Conservation (phyloP, 2,797 vertebrate species). For the Lates japonicus region DNA sequence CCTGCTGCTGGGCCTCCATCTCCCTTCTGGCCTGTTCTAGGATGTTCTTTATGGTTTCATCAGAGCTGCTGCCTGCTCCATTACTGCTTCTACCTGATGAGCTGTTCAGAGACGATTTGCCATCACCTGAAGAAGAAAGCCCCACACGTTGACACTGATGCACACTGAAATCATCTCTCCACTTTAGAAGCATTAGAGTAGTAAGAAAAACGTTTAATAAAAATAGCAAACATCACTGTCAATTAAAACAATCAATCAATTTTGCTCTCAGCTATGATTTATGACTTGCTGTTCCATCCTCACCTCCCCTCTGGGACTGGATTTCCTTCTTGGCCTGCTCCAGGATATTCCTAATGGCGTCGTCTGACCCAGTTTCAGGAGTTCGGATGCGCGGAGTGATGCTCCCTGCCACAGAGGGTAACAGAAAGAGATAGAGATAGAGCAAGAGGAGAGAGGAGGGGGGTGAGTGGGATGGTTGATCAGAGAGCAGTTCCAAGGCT, state of each 20-base stretch:
- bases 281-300: conserved; percentile 63
- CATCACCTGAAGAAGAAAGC: conserved; percentile 85
- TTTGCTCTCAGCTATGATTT: conserved; percentile 47
- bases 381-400: conserved; percentile 99
- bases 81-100: conserved; percentile 87
- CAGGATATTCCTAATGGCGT: conserved; percentile 98
- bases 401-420: conserved; percentile 92
- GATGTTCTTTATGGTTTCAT: conserved; percentile 96
- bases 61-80: conserved; percentile 87
- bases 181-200: conserved; percentile 32
- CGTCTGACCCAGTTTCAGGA: conserved; percentile 98
- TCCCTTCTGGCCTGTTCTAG: conserved; percentile 93
- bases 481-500: conserved; percentile 88
- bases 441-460: conserved; percentile 58
- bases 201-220: conserved; percentile 33
- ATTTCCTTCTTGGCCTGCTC: conserved; percentile 99
- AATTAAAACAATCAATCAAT: conserved; percentile 40
- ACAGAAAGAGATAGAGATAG: conserved; percentile 72
- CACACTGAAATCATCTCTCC: conserved; percentile 27
- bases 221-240: conserved; percentile 18
- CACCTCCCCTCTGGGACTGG: conserved; percentile 96
- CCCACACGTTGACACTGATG: conserved; percentile 12
- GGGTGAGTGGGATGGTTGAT: conserved; percentile 87
- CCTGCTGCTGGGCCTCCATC: conserved; percentile 97
- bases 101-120: conserved; percentile 84